phyloP scores from a whole-genome alignment of 2,113 vertebrate genomes.

The Neodontobutis hainanensis region DNA sequence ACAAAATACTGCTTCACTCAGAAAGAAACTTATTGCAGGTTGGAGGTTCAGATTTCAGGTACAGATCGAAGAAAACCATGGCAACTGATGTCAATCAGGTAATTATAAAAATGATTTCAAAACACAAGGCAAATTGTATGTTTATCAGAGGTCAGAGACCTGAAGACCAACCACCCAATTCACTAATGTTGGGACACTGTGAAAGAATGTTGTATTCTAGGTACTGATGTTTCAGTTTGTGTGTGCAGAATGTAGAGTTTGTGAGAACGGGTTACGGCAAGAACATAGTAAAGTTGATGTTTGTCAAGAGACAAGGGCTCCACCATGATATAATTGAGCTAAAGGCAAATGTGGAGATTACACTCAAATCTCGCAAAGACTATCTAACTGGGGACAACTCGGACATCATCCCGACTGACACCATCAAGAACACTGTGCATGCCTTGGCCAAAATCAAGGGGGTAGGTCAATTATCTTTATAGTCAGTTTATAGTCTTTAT shows the following conservation, averaged over 20 bases:
- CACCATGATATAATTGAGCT: slow-evolving; percentile 87
- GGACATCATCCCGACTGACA: slow-evolving; percentile 94
- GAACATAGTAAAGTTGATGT: slow-evolving; percentile 88
- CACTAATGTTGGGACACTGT: neutral
- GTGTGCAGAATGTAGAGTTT: slow-evolving; percentile 86
- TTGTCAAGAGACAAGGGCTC: slow-evolving; percentile 81
- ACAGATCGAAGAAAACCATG: slow-evolving; percentile 54
- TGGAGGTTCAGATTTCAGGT: slow-evolving; percentile 3
- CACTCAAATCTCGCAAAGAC: slow-evolving; percentile 85
- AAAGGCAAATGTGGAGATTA: slow-evolving; percentile 85
- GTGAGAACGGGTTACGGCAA: slow-evolving; percentile 93
- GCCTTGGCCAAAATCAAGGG: slow-evolving; percentile 90
- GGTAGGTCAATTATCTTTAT: slow-evolving; percentile 73
- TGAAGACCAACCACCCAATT: neutral
- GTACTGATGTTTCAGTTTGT: neutral
- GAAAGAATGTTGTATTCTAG: too few relatives aligned
- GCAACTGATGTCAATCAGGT: slow-evolving; percentile 66
- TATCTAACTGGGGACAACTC: slow-evolving; percentile 89
- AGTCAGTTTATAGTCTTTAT: too few relatives aligned
- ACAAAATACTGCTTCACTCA: slow-evolving; percentile 44
- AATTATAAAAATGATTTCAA: slow-evolving; percentile 3
- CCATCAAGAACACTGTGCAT: slow-evolving; percentile 94
- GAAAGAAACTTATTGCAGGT: neutral
- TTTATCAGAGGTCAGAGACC: slow-evolving; percentile 23
- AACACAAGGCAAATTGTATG: neutral